These are phyloP conservation scores for Loripinus fragilis DNA, from an alignment of 2,888 invertebrate species.

Conservation along the genomic window DNA sequence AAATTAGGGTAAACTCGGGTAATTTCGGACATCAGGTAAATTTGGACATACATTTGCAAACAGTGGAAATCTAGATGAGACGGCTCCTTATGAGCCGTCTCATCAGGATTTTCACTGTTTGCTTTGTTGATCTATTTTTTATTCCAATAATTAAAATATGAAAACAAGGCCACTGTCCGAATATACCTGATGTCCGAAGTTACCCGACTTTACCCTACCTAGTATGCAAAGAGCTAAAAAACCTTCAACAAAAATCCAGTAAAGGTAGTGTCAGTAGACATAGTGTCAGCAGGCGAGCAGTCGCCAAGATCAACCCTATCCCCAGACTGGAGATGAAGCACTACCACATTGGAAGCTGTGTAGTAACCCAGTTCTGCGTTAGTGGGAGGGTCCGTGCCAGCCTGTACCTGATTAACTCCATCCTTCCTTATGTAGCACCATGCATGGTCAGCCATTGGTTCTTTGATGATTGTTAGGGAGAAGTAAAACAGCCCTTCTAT, in stretches of 20 bases:
- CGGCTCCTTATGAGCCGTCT: no score
- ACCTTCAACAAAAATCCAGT: conserved; percentile 1
- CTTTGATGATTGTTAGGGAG: not conserved
- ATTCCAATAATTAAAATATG: no score
- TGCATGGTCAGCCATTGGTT: not conserved
- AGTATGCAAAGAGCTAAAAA: not conserved
- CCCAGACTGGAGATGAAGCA: not conserved
- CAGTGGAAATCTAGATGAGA: no score
- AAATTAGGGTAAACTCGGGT: no score
- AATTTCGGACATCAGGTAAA: no score
- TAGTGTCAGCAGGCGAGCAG: not conserved
- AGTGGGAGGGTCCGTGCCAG: not conserved
- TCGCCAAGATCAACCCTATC: not conserved
- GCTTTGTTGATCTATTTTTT: no score
- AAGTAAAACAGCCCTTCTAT: not conserved
- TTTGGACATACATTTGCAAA: no score
- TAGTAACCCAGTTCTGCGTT: not conserved
- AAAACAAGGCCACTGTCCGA: no score
- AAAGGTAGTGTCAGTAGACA: not conserved
- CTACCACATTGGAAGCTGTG: not conserved
- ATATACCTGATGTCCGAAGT: no score
- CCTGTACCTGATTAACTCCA: not conserved
- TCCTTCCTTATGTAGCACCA: conserved; percentile 1
- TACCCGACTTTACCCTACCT: no score
- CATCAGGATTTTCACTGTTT: no score